Percentiles rank a stretch among this genome's conserved stretches.
Conservation (phyloP, 2,113 vertebrate genomes). For the Cinclus cinclus region DNA sequence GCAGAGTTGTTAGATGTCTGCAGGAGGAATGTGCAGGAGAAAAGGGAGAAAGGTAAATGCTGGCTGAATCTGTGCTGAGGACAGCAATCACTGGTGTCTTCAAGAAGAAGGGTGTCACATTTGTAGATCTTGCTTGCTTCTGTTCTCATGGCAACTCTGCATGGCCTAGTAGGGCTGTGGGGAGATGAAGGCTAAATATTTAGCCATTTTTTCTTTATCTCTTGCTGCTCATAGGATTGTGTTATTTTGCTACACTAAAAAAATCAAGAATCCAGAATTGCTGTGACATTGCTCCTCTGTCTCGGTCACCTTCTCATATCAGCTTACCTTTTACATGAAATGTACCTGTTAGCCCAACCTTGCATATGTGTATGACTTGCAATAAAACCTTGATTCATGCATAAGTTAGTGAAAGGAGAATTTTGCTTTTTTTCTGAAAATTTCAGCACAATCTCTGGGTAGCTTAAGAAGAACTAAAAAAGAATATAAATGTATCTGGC, state of each 20-base stretch:
- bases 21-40: background rate
- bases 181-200: background rate
- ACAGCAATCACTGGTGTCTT: background rate
- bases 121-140: background rate
- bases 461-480: background rate
- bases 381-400: background rate
- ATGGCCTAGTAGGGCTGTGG: background rate
- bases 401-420: background rate
- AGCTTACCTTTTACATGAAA: slow-evolving; percentile 23
- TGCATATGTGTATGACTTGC: background rate
- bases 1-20: background rate
- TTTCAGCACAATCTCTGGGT: background rate
- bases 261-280: background rate
- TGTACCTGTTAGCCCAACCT: background rate
- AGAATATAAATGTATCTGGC: background rate
- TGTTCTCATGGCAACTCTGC: background rate
- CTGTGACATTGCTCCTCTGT: background rate
- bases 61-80: background rate
- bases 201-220: background rate
- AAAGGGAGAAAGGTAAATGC: background rate
- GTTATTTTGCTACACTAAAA: background rate
- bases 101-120: background rate
- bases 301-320: slow-evolving; percentile 50
- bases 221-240: background rate
- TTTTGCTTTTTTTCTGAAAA: background rate